Percentiles rank a stretch among this genome's conserved stretches.
Conservation (phyloP, 1,140 invertebrate species). For the Tribolium madens region DNA sequence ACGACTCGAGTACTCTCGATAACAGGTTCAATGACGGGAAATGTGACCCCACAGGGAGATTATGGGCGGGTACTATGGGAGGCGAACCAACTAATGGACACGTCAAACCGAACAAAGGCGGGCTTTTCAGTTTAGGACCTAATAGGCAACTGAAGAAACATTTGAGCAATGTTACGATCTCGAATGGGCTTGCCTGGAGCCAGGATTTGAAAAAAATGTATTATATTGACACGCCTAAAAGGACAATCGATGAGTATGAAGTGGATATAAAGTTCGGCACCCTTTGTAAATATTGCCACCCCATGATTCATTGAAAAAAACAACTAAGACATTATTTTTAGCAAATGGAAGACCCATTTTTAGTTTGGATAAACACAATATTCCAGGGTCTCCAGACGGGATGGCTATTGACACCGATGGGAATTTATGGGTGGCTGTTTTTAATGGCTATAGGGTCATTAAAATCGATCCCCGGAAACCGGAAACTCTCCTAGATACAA, state of each 20-base stretch:
- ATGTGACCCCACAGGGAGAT: slow-evolving; percentile 79
- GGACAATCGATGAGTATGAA: slow-evolving; percentile 77
- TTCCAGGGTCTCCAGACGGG: slow-evolving; percentile 71
- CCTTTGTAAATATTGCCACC: not conserved
- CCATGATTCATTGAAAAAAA: not conserved
- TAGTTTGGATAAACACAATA: slow-evolving; percentile 50
- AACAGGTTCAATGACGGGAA: slow-evolving; percentile 89
- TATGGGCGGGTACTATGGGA: slow-evolving; percentile 69
- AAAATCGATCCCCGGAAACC: slow-evolving; percentile 60
- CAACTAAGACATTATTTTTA: slow-evolving; percentile 14
- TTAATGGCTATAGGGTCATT: slow-evolving; percentile 61
- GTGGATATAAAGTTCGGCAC: not conserved
- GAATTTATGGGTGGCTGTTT: slow-evolving; percentile 75
- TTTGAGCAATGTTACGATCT: slow-evolving; percentile 72
- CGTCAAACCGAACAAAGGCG: slow-evolving; percentile 49
- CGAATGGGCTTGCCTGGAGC: slow-evolving; percentile 87
- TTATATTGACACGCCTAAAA: slow-evolving; percentile 78
- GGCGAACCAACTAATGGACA: slow-evolving; percentile 46
- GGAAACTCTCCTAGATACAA: slow-evolving; percentile 55
- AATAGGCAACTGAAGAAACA: slow-evolving; percentile 54
- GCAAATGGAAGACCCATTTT: slow-evolving; percentile 55
- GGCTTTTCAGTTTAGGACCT: slow-evolving; percentile 50
- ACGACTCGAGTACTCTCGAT: slow-evolving; percentile 64
- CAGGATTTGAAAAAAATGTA: slow-evolving; percentile 76
- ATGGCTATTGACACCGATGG: slow-evolving; percentile 76